A percentile compares a stretch with the other conserved stretches of the same genome.
phyloP scores from a whole-genome alignment of 2,888 invertebrate genomes.

The Latrodectus hesperus region DNA sequence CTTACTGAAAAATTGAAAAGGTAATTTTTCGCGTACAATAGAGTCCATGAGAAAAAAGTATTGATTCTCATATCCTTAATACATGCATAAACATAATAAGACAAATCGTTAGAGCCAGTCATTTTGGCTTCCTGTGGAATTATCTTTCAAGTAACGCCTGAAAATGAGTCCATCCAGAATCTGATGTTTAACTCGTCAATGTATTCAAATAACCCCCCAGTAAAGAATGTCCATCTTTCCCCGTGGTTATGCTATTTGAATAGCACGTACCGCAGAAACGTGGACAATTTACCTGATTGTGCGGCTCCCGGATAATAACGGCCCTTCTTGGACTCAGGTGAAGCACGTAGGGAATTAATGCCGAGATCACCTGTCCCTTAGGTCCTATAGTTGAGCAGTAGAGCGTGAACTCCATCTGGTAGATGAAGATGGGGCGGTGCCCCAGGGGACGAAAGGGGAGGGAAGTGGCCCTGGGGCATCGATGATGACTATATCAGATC shows the following conservation, averaged over 20 bases:
- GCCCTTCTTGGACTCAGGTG: slow-evolving; percentile 41
- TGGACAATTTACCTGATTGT: slow-evolving; percentile 64
- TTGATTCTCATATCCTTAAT: no score
- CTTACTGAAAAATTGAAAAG: no score
- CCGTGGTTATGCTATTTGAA: neutral
- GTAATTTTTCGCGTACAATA: no score
- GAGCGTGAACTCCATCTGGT: slow-evolving; percentile 63
- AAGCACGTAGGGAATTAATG: slow-evolving; percentile 61
- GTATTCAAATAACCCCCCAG: no score
- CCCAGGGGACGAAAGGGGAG: slow-evolving; percentile 27
- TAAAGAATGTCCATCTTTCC: neutral
- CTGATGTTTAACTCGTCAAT: no score
- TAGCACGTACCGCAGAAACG: slow-evolving; percentile 15
- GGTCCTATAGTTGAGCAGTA: slow-evolving; percentile 53
- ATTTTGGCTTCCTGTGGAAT: no score
- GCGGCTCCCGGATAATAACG: neutral
- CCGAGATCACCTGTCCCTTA: slow-evolving; percentile 62
- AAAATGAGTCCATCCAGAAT: no score
- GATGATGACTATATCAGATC: slow-evolving; percentile 66
- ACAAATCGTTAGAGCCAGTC: no score
- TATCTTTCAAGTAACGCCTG: no score
- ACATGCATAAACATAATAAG: no score
- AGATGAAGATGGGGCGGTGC: slow-evolving; percentile 53
- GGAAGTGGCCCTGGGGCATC: slow-evolving; percentile 11
- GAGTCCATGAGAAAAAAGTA: no score